A percentile compares a stretch with the other conserved stretches of the same genome.
phyloP scores from a whole-genome alignment of 2,113 vertebrate genomes.

The Mustelus asterias region DNA sequence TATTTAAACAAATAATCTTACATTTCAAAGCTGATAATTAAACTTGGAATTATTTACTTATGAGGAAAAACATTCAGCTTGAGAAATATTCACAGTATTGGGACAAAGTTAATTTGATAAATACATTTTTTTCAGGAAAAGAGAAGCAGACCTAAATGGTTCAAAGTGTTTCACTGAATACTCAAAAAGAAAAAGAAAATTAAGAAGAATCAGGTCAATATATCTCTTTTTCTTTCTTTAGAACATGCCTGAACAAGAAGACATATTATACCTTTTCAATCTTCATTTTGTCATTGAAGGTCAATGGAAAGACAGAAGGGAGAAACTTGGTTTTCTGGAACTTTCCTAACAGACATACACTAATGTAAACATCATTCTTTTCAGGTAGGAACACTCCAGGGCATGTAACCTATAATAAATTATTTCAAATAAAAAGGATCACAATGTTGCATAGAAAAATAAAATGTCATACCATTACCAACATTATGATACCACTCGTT shows the following conservation, averaged over 20 bases:
- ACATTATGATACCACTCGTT: not conserved
- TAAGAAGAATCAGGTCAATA: not conserved
- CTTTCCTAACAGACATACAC: conserved; percentile 79
- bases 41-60: not conserved
- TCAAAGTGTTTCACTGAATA: not conserved
- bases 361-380: conserved; percentile 72
- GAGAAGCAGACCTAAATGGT: too few relatives aligned
- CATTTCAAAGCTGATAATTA: not conserved
- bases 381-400: conserved; percentile 70
- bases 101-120: not conserved
- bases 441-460: conserved; percentile 1
- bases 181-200: too few relatives aligned
- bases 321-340: conserved; percentile 70
- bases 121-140: too few relatives aligned
- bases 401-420: conserved; percentile 70
- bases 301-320: conserved; percentile 72
- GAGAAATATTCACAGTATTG: not conserved
- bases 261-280: conserved; percentile 77
- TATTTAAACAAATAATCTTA: not conserved
- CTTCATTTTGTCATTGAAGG: conserved; percentile 74
- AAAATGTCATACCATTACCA: not conserved
- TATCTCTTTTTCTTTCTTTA: not conserved
- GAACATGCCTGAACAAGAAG: not conserved
- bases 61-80: not conserved
- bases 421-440: not conserved